Base-by-base conservation (phyloP, 2,888 invertebrate genomes). In the Itoplectis maculator region DNA sequence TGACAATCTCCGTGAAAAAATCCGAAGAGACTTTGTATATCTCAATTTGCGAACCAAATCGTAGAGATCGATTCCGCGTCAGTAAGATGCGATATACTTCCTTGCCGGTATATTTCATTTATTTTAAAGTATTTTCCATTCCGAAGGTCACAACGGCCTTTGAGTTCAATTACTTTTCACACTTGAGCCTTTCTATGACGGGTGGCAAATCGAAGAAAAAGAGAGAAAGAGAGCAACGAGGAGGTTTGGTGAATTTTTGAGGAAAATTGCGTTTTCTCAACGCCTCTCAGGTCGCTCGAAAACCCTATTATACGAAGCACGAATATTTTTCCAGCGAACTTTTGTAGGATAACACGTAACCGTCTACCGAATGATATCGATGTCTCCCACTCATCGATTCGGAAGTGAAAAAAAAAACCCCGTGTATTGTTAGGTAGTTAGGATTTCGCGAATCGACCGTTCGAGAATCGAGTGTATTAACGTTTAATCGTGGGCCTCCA, bases 261-360 rank as follows among this genome's bases (percentile, higher is more conserved):
- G 8, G 9, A 29, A 47, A n/a, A 42, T 45, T 72, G 29, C 15
- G 20, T 47, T 73, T 54, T 59, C 23, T 56, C 56, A 13, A 49
- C 35, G 56, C 73, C 56, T 77, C 68, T 56, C 42, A 51, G 18
- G 45, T 73, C 59, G 70, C 45, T 40, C 59, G 69, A 40, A n/a
- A 47, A 61, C 42, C n/a, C 37, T 68, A 69, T 65, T 78, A 15
- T 59, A 77, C 47, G 54, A 15, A 80, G 47, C 54, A 61, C 63
- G 40, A 69, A 80, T 80, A 83, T 77, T 80, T 79, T 79, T 73
- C 76, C 76, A 73, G 54, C 49, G 20, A 82, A 56, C 68, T 68
- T 72, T 47, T 61, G 61, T 20, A 66, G 42, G 42, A 47, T 70
- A 47, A 20, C 47, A 49, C n/a, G 29, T 70, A 47, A 73, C 68